Percentiles rank a stretch among this genome's conserved stretches.
Evolutionary conservation across 2,888 invertebrate species (phyloP).

Genomic region (Dicranocentrus wangi): DNA sequence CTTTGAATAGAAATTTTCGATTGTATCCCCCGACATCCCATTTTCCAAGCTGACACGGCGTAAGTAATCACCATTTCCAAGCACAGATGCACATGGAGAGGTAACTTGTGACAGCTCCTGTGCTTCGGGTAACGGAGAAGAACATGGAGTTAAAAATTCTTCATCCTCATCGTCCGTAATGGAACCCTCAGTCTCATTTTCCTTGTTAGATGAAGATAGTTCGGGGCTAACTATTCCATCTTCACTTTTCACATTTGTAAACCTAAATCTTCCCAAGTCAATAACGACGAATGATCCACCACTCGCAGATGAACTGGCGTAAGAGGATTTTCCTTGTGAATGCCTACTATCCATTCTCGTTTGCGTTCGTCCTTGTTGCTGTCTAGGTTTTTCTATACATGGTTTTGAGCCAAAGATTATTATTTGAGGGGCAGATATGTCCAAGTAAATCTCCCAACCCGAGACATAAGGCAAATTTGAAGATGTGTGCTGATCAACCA

Average conservation of each 20-base stretch:
- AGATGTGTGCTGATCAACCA: conserved; percentile 54
- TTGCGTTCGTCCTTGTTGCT: conserved; percentile 20
- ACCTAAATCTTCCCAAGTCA: conserved; percentile 90
- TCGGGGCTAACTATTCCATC: conserved; percentile 50
- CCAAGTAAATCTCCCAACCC: conserved; percentile 89
- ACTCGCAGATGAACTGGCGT: neutral
- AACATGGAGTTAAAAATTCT: conserved; percentile 88
- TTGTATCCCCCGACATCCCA: conserved; percentile 73
- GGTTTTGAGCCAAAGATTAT: conserved; percentile 80
- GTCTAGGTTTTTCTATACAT: neutral
- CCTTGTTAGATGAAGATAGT: conserved; percentile 74
- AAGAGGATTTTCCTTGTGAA: neutral
- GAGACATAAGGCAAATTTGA: conserved; percentile 39
- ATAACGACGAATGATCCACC: conserved; percentile 81
- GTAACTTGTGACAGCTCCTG: conserved; percentile 54
- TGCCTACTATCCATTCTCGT: neutral
- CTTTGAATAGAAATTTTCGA: conserved; percentile 77
- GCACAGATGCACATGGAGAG: conserved; percentile 66
- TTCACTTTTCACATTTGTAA: conserved; percentile 74
- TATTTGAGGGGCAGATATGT: conserved; percentile 95
- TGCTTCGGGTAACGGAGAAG: conserved; percentile 84
- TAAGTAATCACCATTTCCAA: conserved; percentile 61
- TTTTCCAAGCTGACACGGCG: conserved; percentile 75
- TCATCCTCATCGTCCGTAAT: conserved; percentile 77
- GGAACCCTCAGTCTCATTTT: conserved; percentile 73